A percentile compares a stretch with the other conserved stretches of the same genome.
Evolutionary conservation across 2,797 vertebrate genomes (phyloP).

Genomic region (Gambusia yucatana): DNA sequence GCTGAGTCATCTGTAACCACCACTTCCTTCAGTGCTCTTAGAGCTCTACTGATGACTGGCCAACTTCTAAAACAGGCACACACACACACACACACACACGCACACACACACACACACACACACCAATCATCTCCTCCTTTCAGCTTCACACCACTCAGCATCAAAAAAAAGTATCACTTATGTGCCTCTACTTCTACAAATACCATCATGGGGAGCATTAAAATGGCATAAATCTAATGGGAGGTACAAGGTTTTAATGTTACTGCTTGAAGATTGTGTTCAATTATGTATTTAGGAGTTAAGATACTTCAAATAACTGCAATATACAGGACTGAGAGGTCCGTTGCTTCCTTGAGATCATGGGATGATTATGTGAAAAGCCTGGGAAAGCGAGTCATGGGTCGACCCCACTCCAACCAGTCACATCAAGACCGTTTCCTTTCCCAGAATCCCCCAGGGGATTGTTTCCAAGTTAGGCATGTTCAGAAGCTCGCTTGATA

Average conservation of each 20-base stretch:
- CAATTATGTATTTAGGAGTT: background rate
- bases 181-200: background rate
- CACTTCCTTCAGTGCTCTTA: conserved; percentile 84
- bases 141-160: conserved; percentile 27
- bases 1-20: conserved; percentile 83
- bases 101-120: background rate
- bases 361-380: conserved; percentile 9
- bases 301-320: background rate
- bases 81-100: background rate
- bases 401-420: conserved; percentile 31
- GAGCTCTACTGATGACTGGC: conserved; percentile 84
- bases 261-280: background rate
- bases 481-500: background rate
- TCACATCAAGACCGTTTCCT: conserved; percentile 29
- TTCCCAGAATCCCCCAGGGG: conserved; percentile 51
- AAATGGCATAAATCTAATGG: background rate
- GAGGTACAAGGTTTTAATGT: background rate
- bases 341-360: background rate
- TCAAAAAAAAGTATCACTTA: background rate
- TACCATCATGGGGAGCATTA: background rate
- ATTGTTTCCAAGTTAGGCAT: background rate
- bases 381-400: conserved; percentile 46
- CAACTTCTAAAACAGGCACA: conserved; percentile 73
- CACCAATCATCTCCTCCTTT: conserved; percentile 19
- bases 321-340: background rate